A percentile compares a stretch with the other conserved stretches of the same genome.
Conservation (phyloP, 2,113 vertebrate genomes). For the western clawed frog (Xenopus tropicalis) region UCB_Xtro_10.0 CM004444.2:79906001-79906500, state of each 20-base stretch:
- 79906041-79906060: slow-evolving; percentile 48
- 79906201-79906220: slow-evolving; percentile 99
- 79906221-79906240: slow-evolving; percentile 88
- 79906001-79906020: slow-evolving; percentile 41
- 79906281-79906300: slow-evolving; percentile 74
- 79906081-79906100: slow-evolving; percentile 86
- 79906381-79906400: slow-evolving; percentile 15
- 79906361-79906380: slow-evolving; percentile 28
- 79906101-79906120: slow-evolving; percentile 91
- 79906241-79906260: slow-evolving; percentile 72
- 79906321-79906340: slow-evolving; percentile 73
- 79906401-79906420: neutral
- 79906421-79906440: neutral
- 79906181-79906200: slow-evolving; percentile 89
- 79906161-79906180: slow-evolving; percentile 86
- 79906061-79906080: slow-evolving; percentile 68
- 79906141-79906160: slow-evolving; percentile 95
- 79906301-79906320: slow-evolving; percentile 69
- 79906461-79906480: too few relatives aligned
- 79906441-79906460: too few relatives aligned
- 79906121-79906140: slow-evolving; percentile 98
- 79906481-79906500: too few relatives aligned
- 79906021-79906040: slow-evolving; percentile 47
- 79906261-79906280: slow-evolving; percentile 69
- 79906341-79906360: slow-evolving; percentile 48